Evolutionary conservation across 2,113 vertebrate genomes (phyloP).

Genomic region (Hemicordylus capensis): DNA sequence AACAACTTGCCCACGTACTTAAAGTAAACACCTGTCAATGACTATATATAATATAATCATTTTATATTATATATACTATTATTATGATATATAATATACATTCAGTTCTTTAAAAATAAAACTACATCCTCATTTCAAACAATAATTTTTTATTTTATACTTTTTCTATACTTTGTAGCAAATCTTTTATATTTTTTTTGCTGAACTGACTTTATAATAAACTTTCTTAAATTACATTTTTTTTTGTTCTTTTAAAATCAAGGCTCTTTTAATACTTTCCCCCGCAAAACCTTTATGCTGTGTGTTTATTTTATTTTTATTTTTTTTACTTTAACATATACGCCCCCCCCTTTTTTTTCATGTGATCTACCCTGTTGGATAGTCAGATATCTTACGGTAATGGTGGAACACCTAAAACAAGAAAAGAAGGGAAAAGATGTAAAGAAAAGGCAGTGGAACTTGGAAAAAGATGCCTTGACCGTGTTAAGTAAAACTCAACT

Average conservation of each 20-base stretch:
- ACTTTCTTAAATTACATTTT: slow-evolving; percentile 88
- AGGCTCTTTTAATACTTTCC: slow-evolving; percentile 71
- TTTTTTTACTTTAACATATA: slow-evolving; percentile 79
- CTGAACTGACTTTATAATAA: slow-evolving; percentile 88
- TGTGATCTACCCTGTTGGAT: slow-evolving; percentile 80
- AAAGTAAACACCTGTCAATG: not conserved
- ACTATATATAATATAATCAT: not conserved
- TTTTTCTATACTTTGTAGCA: slow-evolving; percentile 90
- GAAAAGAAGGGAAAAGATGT: slow-evolving; percentile 66
- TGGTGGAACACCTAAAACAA: slow-evolving; percentile 86
- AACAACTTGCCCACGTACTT: not conserved
- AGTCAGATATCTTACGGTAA: slow-evolving; percentile 77
- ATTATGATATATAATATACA: not conserved
- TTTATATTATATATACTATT: not conserved
- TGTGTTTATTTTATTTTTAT: slow-evolving; percentile 56
- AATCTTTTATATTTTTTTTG: slow-evolving; percentile 80
- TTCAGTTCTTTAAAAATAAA: slow-evolving; percentile 59
- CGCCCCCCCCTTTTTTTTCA: slow-evolving; percentile 70
- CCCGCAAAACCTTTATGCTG: slow-evolving; percentile 75
- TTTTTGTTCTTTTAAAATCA: slow-evolving; percentile 84
- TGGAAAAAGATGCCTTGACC: slow-evolving; percentile 79
- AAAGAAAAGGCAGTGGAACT: slow-evolving; percentile 83
- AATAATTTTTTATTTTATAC: slow-evolving; percentile 94
- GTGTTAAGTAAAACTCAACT: slow-evolving; percentile 81
- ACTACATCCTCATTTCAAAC: slow-evolving; percentile 85